phyloP scores from a whole-genome alignment of 2,113 vertebrate species.

The Antigone vipio region DNA sequence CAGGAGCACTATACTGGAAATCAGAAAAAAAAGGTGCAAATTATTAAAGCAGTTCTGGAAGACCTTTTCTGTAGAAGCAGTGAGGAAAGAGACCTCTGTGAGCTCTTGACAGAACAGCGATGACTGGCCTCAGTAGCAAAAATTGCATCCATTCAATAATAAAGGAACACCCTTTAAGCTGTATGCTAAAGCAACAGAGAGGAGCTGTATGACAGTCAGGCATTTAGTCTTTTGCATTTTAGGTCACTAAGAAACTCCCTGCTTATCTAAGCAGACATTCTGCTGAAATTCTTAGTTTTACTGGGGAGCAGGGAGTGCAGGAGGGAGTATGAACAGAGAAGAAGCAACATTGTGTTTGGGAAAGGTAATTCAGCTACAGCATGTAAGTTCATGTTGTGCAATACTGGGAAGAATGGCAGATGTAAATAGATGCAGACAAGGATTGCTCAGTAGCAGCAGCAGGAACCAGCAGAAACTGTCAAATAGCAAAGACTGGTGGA shows the following conservation, averaged over 20 bases:
- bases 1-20: background rate
- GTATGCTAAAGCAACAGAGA: background rate
- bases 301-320: background rate
- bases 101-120: background rate
- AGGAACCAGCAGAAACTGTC: background rate
- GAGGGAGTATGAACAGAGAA: background rate
- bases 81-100: background rate
- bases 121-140: background rate
- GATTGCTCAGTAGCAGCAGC: background rate
- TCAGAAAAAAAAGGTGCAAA: background rate
- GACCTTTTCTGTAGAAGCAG: background rate
- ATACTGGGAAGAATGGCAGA: background rate
- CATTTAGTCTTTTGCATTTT: background rate
- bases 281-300: background rate
- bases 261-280: background rate
- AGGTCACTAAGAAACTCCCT: background rate
- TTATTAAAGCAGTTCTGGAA: background rate
- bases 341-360: background rate
- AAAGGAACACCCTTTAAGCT: background rate
- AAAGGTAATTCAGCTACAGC: background rate
- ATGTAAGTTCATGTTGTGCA: background rate
- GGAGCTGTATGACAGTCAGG: background rate
- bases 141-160: background rate
- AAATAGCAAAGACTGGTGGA: background rate
- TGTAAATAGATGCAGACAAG: background rate